Conservation (phyloP, 2,888 invertebrate species). For the Doris montereyensis region DNA sequence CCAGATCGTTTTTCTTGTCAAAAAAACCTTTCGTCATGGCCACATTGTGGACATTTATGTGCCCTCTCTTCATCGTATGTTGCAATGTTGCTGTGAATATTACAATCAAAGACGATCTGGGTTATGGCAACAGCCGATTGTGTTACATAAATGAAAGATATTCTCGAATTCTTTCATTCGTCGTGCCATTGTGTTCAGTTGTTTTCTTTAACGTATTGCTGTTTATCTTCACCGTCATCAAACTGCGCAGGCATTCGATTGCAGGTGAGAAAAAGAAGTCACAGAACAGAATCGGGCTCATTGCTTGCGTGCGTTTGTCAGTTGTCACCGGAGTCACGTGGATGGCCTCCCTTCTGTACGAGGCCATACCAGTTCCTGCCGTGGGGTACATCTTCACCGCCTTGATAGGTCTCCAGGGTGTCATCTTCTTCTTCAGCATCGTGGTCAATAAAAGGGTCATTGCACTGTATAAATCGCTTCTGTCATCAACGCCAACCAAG, state of each 20-base stretch:
- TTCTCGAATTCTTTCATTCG: conserved; percentile 46
- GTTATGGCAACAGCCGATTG: conserved; percentile 44
- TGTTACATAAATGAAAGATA: conserved; percentile 41
- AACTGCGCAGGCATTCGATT: conserved; percentile 36
- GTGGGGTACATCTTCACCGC: conserved; percentile 48
- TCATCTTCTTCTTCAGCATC: conserved; percentile 52
- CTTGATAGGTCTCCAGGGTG: conserved; percentile 52
- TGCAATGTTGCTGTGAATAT: conserved; percentile 34
- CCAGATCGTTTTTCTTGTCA: background rate
- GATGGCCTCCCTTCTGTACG: conserved; percentile 51
- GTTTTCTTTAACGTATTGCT: conserved; percentile 50
- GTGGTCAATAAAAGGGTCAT: conserved; percentile 47
- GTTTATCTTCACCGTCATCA: conserved; percentile 46
- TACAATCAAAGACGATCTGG: conserved; percentile 2
- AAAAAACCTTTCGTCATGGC: background rate
- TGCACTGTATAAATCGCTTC: conserved; percentile 30
- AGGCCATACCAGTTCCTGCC: conserved; percentile 38
- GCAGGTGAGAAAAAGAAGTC: conserved; percentile 40
- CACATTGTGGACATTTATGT: background rate
- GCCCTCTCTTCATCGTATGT: background rate
- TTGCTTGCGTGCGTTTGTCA: conserved; percentile 51
- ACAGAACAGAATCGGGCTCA: conserved; percentile 1
- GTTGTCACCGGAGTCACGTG: conserved; percentile 53
- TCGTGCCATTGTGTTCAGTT: conserved; percentile 48
- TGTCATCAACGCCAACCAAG: background rate